These are phyloP conservation scores for Eupithecia pulchellata DNA, from an alignment of 2,888 invertebrate genomes.

Conservation along the genomic window DNA sequence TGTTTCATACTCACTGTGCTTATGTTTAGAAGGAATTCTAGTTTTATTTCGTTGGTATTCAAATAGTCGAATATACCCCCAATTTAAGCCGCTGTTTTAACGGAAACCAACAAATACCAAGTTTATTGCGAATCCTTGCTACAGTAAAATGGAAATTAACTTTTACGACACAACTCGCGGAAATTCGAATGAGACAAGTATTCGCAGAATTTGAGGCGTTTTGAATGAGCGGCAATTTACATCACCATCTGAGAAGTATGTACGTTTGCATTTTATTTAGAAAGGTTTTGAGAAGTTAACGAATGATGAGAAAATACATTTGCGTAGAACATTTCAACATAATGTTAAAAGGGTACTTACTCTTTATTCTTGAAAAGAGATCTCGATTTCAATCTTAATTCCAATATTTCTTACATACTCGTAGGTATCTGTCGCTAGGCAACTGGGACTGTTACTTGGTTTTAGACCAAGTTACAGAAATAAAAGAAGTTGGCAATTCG, in stretches of 20 bases:
- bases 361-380: neutral
- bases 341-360: neutral
- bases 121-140: constrained; percentile 63
- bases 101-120: constrained; percentile 52
- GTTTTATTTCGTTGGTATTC: neutral
- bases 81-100: neutral
- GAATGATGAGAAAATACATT: neutral
- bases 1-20: neutral
- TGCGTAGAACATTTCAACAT: neutral
- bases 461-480: too few relatives aligned
- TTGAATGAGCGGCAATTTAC: constrained; percentile 20
- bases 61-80: neutral
- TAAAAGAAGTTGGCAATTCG: too few relatives aligned
- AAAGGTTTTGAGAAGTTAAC: constrained; percentile 5
- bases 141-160: constrained; percentile 65
- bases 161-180: constrained; percentile 54
- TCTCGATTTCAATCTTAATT: neutral
- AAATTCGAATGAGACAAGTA: constrained; percentile 23
- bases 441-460: too few relatives aligned
- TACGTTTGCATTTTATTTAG: constrained; percentile 14
- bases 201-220: constrained; percentile 21
- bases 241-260: constrained; percentile 19
- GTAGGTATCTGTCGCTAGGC: too few relatives aligned
- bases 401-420: neutral
- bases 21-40: neutral